A percentile compares a stretch with the other conserved stretches of the same genome.
Conservation (phyloP, 2,113 vertebrate species). For the Psammodynastes pulverulentus region DNA sequence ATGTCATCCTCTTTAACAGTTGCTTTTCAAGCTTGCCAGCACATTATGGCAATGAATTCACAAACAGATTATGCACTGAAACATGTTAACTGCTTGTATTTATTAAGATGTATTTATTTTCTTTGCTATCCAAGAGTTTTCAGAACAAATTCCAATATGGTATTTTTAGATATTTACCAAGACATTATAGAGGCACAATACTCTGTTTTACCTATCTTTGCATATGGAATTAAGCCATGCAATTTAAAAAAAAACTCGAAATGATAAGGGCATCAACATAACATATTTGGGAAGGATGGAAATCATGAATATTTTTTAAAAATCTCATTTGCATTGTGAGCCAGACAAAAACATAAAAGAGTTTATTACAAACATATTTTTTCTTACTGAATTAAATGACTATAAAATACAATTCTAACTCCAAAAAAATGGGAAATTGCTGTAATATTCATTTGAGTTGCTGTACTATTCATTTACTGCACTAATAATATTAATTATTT, state of each 20-base stretch:
- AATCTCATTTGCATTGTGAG: background rate
- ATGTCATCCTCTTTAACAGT: background rate
- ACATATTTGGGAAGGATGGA: background rate
- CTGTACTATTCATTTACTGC: background rate
- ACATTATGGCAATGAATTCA: background rate
- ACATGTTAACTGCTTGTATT: background rate
- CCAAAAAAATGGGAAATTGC: constrained; percentile 9
- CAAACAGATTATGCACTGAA: background rate
- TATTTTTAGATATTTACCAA: background rate
- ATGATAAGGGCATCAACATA: background rate
- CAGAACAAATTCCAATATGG: background rate
- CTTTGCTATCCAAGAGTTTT: background rate
- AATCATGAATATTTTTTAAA: constrained; percentile 14
- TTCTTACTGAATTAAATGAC: constrained; percentile 15
- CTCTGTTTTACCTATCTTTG: background rate
- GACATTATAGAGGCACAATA: background rate
- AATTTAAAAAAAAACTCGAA: background rate
- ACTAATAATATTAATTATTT: constrained; percentile 39
- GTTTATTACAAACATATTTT: constrained; percentile 15
- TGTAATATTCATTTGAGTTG: background rate
- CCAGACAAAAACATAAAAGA: background rate
- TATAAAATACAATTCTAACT: constrained; percentile 21
- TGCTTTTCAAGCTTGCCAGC: background rate
- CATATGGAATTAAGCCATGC: background rate
- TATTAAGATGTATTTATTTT: background rate